Conservation (phyloP, 2,113 vertebrate genomes). For the Eudyptes chrysolophus region DNA sequence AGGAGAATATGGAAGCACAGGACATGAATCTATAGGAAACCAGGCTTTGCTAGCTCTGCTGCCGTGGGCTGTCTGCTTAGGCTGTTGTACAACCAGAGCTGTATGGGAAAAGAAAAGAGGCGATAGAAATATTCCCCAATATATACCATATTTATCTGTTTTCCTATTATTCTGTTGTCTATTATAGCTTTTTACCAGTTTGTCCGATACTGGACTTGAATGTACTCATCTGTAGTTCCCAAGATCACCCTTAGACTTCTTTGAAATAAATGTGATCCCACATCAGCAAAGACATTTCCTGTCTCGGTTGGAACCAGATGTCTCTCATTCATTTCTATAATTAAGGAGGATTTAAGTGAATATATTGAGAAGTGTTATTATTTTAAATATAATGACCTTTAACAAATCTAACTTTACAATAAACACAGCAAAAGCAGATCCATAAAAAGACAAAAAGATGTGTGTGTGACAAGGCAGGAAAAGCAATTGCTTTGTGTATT, state of each 20-base stretch:
- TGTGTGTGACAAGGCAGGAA: not conserved
- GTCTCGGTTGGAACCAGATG: not conserved
- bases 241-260: not conserved
- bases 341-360: not conserved
- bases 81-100: not conserved
- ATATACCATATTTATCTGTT: not conserved
- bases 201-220: not conserved
- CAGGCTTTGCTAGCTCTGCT: not conserved
- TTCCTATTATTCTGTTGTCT: not conserved
- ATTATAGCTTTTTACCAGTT: not conserved
- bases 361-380: not conserved
- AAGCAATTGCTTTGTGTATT: not conserved
- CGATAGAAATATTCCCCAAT: not conserved
- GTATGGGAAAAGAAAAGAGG: not conserved
- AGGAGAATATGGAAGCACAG: not conserved
- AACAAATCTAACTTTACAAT: not conserved
- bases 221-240: not conserved
- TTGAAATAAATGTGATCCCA: not conserved
- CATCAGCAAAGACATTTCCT: not conserved
- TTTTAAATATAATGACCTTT: not conserved
- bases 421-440: not conserved
- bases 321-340: not conserved
- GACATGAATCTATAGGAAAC: not conserved
- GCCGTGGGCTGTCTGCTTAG: not conserved
- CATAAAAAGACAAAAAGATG: not conserved